Percentiles rank a stretch among this genome's conserved stretches.
These are phyloP conservation scores for Synergus laeviventris DNA, from an alignment of 2,888 invertebrate species.

Conservation along the genomic window DNA sequence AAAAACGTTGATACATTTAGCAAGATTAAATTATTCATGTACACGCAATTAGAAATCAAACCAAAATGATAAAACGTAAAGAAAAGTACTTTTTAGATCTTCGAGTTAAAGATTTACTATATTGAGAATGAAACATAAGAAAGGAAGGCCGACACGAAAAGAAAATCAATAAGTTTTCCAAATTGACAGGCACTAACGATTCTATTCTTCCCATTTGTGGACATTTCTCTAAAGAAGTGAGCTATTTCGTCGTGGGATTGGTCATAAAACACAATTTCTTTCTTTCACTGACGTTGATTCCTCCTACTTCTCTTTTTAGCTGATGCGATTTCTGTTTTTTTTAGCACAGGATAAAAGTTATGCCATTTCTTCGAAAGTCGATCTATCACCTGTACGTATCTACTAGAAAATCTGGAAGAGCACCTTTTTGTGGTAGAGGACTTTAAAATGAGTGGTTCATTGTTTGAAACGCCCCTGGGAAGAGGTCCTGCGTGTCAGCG, in stretches of 20 bases:
- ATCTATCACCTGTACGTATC: conserved; percentile 15
- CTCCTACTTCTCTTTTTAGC: neutral
- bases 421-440: conserved; percentile 1
- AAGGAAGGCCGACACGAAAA: neutral
- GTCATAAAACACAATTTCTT: neutral
- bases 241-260: conserved; percentile 34
- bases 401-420: neutral
- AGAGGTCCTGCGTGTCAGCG: conserved; percentile 44
- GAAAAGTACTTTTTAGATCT: neutral
- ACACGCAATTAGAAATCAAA: neutral
- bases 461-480: conserved; percentile 42
- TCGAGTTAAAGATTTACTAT: neutral
- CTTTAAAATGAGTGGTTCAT: conserved; percentile 38
- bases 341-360: neutral
- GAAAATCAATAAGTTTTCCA: conserved; percentile 47
- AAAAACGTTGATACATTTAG: neutral
- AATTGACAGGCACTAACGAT: conserved; percentile 59
- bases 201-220: conserved; percentile 55
- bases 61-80: neutral
- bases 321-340: conserved; percentile 41
- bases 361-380: neutral
- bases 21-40: neutral
- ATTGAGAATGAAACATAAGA: neutral
- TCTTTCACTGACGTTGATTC: neutral
- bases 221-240: conserved; percentile 39